A percentile compares a stretch with the other conserved stretches of the same genome.
These are phyloP conservation scores for Spinibarbus caldwelli DNA, from an alignment of 2,797 vertebrate species.

Conservation along the genomic window DNA sequence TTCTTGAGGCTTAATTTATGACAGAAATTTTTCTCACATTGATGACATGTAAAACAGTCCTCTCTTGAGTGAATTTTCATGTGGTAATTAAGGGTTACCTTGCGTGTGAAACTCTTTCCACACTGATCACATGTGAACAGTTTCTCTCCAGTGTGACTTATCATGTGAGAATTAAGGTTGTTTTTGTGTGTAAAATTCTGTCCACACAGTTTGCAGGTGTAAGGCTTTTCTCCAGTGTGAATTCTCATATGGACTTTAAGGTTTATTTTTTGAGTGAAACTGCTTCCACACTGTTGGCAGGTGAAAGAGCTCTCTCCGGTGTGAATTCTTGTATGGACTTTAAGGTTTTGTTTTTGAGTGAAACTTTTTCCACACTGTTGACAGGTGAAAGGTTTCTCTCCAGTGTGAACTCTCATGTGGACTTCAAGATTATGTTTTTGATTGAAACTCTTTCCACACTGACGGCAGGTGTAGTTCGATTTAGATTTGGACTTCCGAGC, in stretches of 20 bases:
- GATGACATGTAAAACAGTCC: not conserved
- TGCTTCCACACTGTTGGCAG: not conserved
- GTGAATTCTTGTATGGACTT: not conserved
- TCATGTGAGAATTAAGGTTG: not conserved
- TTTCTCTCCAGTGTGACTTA: not conserved
- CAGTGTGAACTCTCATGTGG: not conserved
- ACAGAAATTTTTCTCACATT: not conserved
- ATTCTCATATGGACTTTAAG: not conserved
- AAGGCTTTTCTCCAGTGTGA: not conserved
- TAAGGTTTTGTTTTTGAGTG: constrained; percentile 1
- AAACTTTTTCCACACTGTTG: not conserved
- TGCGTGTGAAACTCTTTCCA: not conserved
- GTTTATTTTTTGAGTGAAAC: not conserved
- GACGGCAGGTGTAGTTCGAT: not conserved
- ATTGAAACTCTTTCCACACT: not conserved
- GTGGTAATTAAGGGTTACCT: constrained; percentile 1
- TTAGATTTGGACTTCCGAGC: not conserved
- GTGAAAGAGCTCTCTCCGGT: not conserved
- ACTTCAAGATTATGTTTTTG: not conserved
- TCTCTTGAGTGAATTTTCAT: not conserved
- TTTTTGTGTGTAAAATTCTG: not conserved
- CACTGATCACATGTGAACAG: not conserved
- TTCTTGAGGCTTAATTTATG: not conserved
- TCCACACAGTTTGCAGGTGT: not conserved
- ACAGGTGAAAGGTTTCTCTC: not conserved